Evolutionary conservation across 92 coral and sea anemone species (phyloP).

Genomic region (Zoanthus gigantus): DNA sequence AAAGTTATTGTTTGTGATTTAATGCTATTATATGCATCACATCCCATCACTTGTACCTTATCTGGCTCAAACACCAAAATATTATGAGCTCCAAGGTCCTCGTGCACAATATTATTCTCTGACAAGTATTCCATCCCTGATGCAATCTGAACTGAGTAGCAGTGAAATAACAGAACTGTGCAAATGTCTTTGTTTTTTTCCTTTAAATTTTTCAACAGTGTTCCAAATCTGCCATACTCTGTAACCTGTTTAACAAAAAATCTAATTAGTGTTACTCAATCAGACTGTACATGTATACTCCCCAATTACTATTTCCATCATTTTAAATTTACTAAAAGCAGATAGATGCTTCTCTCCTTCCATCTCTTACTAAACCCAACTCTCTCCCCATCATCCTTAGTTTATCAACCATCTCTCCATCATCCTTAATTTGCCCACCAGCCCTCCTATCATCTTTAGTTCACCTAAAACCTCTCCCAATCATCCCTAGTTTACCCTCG

Average conservation of each 20-base stretch:
- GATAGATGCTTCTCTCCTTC: too few relatives aligned
- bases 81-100: slow-evolving; percentile 16
- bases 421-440: background rate
- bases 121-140: slow-evolving; percentile 38
- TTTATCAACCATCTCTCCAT: background rate
- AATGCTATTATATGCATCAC: too few relatives aligned
- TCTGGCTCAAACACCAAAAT: slow-evolving; percentile 20
- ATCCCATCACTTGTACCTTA: background rate
- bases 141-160: slow-evolving; percentile 39
- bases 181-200: slow-evolving; percentile 9
- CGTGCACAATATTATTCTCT: background rate
- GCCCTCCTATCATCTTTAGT: too few relatives aligned
- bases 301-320: too few relatives aligned
- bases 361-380: background rate
- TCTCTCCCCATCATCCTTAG: too few relatives aligned
- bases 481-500: background rate
- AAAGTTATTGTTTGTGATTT: background rate
- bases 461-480: background rate
- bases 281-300: too few relatives aligned
- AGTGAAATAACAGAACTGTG: slow-evolving; percentile 12
- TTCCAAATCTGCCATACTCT: slow-evolving; percentile 34
- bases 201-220: background rate
- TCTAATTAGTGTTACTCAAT: too few relatives aligned
- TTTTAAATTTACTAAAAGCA: too few relatives aligned
- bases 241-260: slow-evolving; percentile 28